Evolutionary conservation across 2,113 vertebrate genomes (phyloP), one percentile per base, ranked within the genome.

Genomic region (Barbus barbus): DNA sequence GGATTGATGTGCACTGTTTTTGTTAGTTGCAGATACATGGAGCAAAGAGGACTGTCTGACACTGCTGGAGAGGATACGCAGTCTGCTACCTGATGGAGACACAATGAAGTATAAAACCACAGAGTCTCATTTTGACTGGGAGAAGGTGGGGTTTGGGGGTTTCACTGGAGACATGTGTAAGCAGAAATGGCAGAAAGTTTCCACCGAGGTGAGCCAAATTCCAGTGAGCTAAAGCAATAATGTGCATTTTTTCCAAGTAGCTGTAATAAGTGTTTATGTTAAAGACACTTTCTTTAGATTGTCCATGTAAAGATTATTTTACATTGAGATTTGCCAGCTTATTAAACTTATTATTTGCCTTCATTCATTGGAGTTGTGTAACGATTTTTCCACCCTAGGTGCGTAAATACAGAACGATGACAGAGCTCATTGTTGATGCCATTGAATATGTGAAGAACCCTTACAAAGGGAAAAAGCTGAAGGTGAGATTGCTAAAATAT

Each of bases 381-480:
- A 38, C 41, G 7, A 46, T 58, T 87, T 77, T 82, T 26, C 83
- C n/a, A 80, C 41, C 56, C 14, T 84, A 95, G 95, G 93, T 95
- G 0, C 91, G 95, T 3, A 95, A 95, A 82, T 95, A 93, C 88
- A 86, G 95, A 74, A 95, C 95, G 0, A 94, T 95, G 94, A 94
- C 94, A 0, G 95, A 95, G 83, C 92, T 95, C 58, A 92, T 95
- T 14, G 74, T 93, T 1, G 95, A 95, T 20, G 95, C 94, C 51
- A 92, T 91, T 0, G 95, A 95, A 86, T 92, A 92, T 4, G 94
- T 95, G 9, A 95, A 94, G 89, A 94, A 95, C 46, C 95, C 95
- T 0, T 95, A 95, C 83, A 95, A 95, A 87, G 95, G 95, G 80
- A 95, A 95, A 88, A 95, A 95, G n/a, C 83, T 95, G 20, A 95